Evolutionary conservation across 2,113 vertebrate genomes (phyloP).

Genomic region (Anser brachyrhynchus): DNA sequence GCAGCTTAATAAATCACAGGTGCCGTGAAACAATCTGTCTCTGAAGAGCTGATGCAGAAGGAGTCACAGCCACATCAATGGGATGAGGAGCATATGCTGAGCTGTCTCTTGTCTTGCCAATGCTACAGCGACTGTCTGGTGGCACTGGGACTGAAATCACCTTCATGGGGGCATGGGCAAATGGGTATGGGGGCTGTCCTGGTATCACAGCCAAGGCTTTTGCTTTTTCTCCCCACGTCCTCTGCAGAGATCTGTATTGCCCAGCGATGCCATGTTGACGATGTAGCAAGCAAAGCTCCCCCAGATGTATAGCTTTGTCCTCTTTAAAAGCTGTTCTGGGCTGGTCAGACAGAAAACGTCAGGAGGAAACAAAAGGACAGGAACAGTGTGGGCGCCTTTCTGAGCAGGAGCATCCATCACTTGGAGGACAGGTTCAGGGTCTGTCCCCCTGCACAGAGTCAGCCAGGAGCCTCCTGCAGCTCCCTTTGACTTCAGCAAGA

Average conservation of each 20-base stretch:
- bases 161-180: not conserved
- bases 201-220: not conserved
- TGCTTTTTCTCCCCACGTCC: not conserved
- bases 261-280: not conserved
- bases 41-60: rapidly evolving
- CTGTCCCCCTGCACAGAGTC: not conserved
- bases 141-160: not conserved
- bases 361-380: not conserved
- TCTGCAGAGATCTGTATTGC: not conserved
- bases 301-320: not conserved
- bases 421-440: not conserved
- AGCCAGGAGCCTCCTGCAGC: not conserved
- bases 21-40: not conserved
- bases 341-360: not conserved
- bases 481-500: not conserved
- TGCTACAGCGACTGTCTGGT: not conserved
- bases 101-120: not conserved
- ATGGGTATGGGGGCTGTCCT: not conserved
- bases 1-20: constrained; percentile 36
- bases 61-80: not conserved
- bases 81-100: not conserved
- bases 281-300: not conserved
- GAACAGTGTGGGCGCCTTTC: rapidly evolving
- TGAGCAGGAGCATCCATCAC: not conserved
- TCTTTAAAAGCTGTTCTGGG: not conserved